Percentiles rank a stretch among this genome's conserved stretches.
phyloP scores from a whole-genome alignment of 2,113 vertebrate genomes.

The Garra rufa region DNA sequence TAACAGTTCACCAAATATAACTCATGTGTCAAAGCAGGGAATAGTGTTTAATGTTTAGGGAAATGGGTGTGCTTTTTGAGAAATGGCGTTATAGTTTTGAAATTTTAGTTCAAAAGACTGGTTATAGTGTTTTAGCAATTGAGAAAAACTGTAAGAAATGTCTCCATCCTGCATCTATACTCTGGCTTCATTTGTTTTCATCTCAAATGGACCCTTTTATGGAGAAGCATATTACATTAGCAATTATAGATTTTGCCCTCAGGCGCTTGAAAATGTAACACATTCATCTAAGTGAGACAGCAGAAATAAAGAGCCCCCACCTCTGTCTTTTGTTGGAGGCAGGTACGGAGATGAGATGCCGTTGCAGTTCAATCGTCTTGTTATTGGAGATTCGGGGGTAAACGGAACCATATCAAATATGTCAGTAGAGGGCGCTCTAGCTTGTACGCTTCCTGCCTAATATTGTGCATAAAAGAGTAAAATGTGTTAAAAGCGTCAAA shows the following conservation, averaged over 20 bases:
- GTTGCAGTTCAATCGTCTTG: constrained; percentile 78
- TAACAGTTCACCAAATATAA: too few relatives aligned
- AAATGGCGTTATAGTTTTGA: too few relatives aligned
- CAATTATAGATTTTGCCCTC: constrained; percentile 21
- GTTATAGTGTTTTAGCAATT: too few relatives aligned
- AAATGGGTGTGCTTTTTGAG: too few relatives aligned
- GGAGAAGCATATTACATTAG: not conserved
- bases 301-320: constrained; percentile 69
- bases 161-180: not conserved
- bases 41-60: too few relatives aligned
- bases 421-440: constrained; percentile 81
- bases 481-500: not conserved
- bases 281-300: constrained; percentile 21
- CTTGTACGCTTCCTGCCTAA: constrained; percentile 77
- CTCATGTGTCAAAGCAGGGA: too few relatives aligned
- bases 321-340: constrained; percentile 77
- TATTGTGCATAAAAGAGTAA: not conserved
- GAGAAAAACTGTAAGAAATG: too few relatives aligned
- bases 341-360: constrained; percentile 77
- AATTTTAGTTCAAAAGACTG: too few relatives aligned
- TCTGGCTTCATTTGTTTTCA: constrained; percentile 1
- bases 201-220: not conserved
- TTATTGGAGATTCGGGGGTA: constrained; percentile 79
- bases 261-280: not conserved
- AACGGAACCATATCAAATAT: constrained; percentile 92